Base-by-base conservation (phyloP, 2,888 invertebrate species). In the Boloria selene region DNA sequence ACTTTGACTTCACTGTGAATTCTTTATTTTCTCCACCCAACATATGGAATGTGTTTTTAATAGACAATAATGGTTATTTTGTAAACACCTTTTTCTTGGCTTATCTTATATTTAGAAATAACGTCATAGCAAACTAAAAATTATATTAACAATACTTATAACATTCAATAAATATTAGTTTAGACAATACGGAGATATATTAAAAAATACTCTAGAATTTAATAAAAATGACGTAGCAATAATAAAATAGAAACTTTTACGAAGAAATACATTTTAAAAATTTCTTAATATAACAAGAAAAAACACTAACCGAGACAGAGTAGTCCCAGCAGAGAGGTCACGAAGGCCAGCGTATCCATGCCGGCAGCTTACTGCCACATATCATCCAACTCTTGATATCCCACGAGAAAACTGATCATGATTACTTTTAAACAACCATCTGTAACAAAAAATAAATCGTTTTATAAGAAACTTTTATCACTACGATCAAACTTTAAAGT, bases 291-390 rank as follows among this genome's bases (percentile, higher is more conserved):
- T 17, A 38, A 42, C 50, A 13, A 38, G 54, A 45, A 5, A 50
- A 60, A 31, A 31, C 44, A 71, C 78, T 83, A 75, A 92, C 91
- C 87, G 75, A 88, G 81, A 75, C 80, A 90, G 72, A 88, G 78
- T n/a, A 90, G 80, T 75, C 86, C 85, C 70, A 92, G 71, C 71
- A 91, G 73, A 70, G 85, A 85, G 74, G 88, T 83, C 75, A 88
- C 81, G 70, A 86, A 72, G 50, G 79, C 79, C 75, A 86, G 74
- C 58, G 78, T 81, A 73, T 86, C 87, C 91, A 92, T 92, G 52
- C 68, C 83, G 79, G 69, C 65, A 67, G 67, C 67, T 75, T 78
- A 82, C 79, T 84, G 82, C 84, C 85, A 83, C 89, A 86, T 87
- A 65, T 22, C 3, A 22, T 68, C 69, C 72, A 73, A 72, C 63